phyloP scores from a whole-genome alignment of 2,797 vertebrate genomes.

The Protosalanx chinensis region DNA sequence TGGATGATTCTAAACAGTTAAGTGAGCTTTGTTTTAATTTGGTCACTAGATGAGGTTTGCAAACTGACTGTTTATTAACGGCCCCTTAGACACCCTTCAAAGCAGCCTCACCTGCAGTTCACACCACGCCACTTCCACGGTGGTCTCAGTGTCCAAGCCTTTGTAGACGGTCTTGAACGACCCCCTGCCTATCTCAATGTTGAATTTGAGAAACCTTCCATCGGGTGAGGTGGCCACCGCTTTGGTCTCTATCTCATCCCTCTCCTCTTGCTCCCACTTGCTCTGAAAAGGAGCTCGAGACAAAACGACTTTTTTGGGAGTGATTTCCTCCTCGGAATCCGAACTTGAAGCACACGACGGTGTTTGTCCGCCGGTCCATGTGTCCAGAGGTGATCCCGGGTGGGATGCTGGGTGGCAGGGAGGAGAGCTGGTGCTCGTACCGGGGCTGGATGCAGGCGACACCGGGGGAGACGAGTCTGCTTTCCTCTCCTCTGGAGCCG shows the following conservation, averaged over 20 bases:
- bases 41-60: background rate
- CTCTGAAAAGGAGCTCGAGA: conserved; percentile 31
- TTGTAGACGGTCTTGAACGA: conserved; percentile 94
- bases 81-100: background rate
- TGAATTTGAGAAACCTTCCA: conserved; percentile 92
- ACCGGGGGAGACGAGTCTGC: conserved; percentile 16
- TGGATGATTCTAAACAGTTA: background rate
- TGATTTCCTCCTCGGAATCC: conserved; percentile 51
- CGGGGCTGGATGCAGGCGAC: conserved; percentile 23
- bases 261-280: conserved; percentile 55
- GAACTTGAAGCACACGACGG: conserved; percentile 44
- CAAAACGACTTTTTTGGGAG: conserved; percentile 30
- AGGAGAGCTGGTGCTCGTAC: conserved; percentile 19
- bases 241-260: conserved; percentile 68
- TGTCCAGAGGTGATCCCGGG: conserved; percentile 1
- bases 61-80: background rate
- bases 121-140: conserved; percentile 96
- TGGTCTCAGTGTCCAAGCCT: conserved; percentile 92
- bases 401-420: conserved; percentile 20
- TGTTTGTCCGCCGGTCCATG: conserved; percentile 23
- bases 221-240: conserved; percentile 79
- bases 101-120: conserved; percentile 84
- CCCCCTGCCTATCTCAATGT: conserved; percentile 91
- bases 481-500: conserved; percentile 20
- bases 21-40: background rate